These are phyloP conservation scores for Erpobdella octoculata DNA, from an alignment of 2,888 invertebrate species.

Conservation along the genomic window DNA sequence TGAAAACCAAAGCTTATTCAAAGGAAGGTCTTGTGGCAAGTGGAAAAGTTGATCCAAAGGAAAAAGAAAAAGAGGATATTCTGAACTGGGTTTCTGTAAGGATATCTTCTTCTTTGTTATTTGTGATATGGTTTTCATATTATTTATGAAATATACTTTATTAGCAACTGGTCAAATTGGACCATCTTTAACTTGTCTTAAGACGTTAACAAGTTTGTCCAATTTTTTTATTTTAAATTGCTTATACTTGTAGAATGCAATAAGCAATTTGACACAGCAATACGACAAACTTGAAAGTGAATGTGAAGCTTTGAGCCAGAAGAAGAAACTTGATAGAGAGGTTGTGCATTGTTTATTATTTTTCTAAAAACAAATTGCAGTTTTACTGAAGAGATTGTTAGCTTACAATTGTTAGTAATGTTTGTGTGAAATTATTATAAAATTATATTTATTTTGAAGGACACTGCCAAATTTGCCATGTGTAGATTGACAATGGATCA, in stretches of 20 bases:
- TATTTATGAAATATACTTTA: not conserved
- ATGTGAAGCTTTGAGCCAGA: conserved; percentile 86
- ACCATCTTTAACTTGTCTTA: too few species aligned
- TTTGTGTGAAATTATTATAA: not conserved
- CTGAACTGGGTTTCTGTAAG: conserved; percentile 78
- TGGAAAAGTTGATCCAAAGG: conserved; percentile 86
- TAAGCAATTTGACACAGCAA: conserved; percentile 56
- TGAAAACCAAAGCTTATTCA: conserved; percentile 99
- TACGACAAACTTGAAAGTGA: conserved; percentile 94
- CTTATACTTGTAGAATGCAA: conserved; percentile 43
- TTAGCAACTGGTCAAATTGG: not conserved
- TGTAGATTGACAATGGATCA: conserved; percentile 80
- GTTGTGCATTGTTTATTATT: conserved; percentile 39
- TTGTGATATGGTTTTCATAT: not conserved
- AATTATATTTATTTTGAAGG: conserved; percentile 51
- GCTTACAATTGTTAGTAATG: too few species aligned
- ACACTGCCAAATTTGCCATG: conserved; percentile 88
- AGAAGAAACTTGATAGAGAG: conserved; percentile 92
- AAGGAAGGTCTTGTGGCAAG: conserved; percentile 98
- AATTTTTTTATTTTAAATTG: not conserved
- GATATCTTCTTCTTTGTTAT: not conserved
- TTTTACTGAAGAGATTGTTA: too few species aligned
- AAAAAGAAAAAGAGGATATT: conserved; percentile 92
- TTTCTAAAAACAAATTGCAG: not conserved
- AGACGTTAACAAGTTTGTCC: not conserved